Evolutionary conservation across 2,888 invertebrate genomes (phyloP).

Genomic region (Horisme vitalbata): DNA sequence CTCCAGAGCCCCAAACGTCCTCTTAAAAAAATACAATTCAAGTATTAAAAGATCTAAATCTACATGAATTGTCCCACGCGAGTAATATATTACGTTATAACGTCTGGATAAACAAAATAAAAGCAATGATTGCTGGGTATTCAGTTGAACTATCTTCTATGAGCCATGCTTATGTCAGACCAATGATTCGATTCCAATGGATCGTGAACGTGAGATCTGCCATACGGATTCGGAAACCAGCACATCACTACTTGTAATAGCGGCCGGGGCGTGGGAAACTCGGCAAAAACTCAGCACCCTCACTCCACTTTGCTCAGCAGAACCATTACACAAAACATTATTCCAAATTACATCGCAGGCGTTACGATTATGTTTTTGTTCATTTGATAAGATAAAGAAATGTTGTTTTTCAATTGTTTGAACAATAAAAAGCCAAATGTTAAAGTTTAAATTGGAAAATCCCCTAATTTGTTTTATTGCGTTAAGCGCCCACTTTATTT

Average conservation of each 20-base stretch:
- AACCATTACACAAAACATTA: constrained; percentile 73
- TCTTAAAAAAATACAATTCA: no score
- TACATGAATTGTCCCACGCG: no score
- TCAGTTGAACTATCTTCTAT: no score
- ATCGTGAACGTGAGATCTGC: no score
- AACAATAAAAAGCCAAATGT: constrained; percentile 23
- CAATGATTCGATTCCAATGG: no score
- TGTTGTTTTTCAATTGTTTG: constrained; percentile 58
- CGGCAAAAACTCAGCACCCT: constrained; percentile 58
- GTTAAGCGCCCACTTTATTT: constrained; percentile 22
- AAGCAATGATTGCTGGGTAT: no score
- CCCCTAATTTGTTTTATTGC: constrained; percentile 26
- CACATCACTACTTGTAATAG: constrained; percentile 39
- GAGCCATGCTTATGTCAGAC: no score
- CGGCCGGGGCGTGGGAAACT: constrained; percentile 56
- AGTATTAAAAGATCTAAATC: no score
- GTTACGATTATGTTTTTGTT: constrained; percentile 68
- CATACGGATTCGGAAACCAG: background rate
- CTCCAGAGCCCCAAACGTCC: no score
- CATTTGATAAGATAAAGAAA: constrained; percentile 62
- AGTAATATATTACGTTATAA: no score
- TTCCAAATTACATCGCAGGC: constrained; percentile 71
- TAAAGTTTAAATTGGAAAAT: constrained; percentile 27
- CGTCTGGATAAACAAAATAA: no score
- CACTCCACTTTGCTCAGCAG: constrained; percentile 58